These are phyloP conservation scores for Peucedramus taeniatus DNA, from an alignment of 2,113 vertebrate genomes.

Conservation along the genomic window DNA sequence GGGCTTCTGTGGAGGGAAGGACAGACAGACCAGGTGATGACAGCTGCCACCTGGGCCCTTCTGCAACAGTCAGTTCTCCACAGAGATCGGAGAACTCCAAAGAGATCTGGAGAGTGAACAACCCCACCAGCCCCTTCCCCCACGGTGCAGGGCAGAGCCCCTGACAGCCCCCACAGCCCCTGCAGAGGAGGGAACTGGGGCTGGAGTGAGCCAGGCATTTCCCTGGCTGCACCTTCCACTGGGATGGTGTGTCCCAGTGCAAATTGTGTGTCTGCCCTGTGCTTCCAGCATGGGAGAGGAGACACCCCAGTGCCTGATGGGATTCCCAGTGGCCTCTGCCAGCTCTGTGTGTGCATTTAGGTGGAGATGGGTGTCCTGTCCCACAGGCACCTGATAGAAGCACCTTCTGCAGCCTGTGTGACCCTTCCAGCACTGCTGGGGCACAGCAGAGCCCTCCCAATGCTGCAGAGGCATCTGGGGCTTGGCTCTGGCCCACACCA, in stretches of 20 bases:
- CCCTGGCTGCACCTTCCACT: neutral
- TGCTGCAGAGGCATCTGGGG: neutral
- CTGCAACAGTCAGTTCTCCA: neutral
- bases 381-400: neutral
- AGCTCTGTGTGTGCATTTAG: neutral
- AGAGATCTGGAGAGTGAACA: neutral
- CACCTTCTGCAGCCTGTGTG: neutral
- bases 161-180: neutral
- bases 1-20: constrained; percentile 65
- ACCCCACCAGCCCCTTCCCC: neutral
- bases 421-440: neutral
- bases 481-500: neutral
- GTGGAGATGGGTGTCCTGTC: neutral
- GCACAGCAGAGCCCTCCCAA: neutral
- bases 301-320: accelerated
- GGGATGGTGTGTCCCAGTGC: neutral
- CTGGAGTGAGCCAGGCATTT: neutral
- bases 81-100: neutral
- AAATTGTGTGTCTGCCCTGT: neutral
- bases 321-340: neutral
- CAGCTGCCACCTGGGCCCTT: neutral
- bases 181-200: neutral
- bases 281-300: neutral
- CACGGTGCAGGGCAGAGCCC: accelerated
- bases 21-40: neutral